A percentile compares a stretch with the other conserved stretches of the same genome.
Conservation (phyloP, 2,888 invertebrate species). For the Conomelus anceps region DNA sequence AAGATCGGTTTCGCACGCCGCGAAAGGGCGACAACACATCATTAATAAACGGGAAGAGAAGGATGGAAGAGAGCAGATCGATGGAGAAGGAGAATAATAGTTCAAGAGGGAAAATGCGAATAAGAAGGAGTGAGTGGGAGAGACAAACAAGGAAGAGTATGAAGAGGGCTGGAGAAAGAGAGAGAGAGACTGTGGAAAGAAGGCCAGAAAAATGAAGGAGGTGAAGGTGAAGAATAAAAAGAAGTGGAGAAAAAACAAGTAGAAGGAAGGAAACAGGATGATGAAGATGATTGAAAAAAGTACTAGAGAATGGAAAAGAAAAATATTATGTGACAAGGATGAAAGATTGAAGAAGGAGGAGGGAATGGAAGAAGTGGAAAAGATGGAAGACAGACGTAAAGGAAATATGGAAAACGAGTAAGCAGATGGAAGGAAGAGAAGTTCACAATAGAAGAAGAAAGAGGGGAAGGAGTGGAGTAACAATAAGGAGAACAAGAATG, state of each 20-base stretch:
- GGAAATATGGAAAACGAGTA: background rate
- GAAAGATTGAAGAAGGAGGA: background rate
- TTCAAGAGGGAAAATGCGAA: no score
- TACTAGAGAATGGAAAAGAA: background rate
- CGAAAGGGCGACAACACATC: background rate
- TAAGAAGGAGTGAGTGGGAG: background rate
- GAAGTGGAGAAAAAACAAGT: background rate
- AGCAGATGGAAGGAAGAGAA: no score
- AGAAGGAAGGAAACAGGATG: background rate
- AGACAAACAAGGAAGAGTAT: background rate
- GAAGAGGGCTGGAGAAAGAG: background rate
- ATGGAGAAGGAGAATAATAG: no score
- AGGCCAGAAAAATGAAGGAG: background rate
- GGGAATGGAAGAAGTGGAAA: no score
- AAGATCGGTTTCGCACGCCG: background rate
- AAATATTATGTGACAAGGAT: background rate
- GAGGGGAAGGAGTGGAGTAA: background rate
- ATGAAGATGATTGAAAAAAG: background rate
- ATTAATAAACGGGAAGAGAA: background rate
- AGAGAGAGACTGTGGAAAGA: background rate
- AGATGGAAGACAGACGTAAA: background rate
- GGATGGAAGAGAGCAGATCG: background rate
- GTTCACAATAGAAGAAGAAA: no score
- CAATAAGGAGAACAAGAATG: no score
- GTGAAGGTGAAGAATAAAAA: background rate